Evolutionary conservation across 2,797 vertebrate species (phyloP).

Genomic region (Channallabes apus): DNA sequence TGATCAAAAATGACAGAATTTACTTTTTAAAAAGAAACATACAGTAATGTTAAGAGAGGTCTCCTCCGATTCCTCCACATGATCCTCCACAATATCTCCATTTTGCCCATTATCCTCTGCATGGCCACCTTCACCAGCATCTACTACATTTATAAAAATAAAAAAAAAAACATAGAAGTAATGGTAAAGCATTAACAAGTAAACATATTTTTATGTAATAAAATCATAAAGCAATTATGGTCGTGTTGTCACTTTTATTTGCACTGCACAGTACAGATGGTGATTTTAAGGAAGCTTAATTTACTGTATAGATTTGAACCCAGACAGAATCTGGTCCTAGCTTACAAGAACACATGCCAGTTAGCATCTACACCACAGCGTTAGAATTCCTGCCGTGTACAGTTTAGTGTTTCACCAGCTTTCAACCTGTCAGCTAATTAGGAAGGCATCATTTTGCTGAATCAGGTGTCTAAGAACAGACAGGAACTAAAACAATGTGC

Average conservation of each 20-base stretch:
- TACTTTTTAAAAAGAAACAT: not conserved
- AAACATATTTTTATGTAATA: conserved; percentile 9
- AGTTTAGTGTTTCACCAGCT: not conserved
- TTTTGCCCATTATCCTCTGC: conserved; percentile 34
- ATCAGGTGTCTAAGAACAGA: not conserved
- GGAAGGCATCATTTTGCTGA: not conserved
- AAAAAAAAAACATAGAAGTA: conserved; percentile 17
- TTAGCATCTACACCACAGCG: not conserved
- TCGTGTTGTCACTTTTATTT: not conserved
- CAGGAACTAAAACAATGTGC: not conserved
- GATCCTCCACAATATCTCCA: conserved; percentile 13
- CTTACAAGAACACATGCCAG: not conserved
- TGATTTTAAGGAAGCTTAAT: not conserved
- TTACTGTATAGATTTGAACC: not conserved
- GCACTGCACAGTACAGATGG: too few relatives aligned
- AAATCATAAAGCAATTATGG: not conserved
- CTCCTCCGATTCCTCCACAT: conserved; percentile 41
- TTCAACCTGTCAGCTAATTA: not conserved
- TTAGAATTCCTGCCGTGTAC: not conserved
- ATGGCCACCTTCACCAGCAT: conserved; percentile 37
- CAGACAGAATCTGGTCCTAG: not conserved
- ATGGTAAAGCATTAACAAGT: not conserved
- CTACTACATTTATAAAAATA: not conserved
- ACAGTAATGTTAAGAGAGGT: conserved; percentile 47
- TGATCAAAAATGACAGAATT: not conserved